Conservation (phyloP, 2,888 invertebrate species). For the Thymelicus lineola region DNA sequence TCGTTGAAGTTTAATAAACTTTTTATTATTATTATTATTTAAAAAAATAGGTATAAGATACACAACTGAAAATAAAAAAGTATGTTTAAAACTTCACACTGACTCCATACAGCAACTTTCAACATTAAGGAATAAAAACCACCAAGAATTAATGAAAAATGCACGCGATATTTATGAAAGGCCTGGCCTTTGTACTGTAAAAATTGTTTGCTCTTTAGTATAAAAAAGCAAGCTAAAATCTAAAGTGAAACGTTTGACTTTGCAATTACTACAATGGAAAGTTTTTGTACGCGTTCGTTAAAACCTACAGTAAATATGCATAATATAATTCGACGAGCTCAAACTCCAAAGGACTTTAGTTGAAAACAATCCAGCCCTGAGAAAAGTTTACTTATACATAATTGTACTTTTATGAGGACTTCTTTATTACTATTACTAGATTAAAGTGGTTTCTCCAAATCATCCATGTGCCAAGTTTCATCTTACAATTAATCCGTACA, state of each 20-base stretch:
- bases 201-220: conserved; percentile 26
- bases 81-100: background rate
- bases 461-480: too few species aligned
- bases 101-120: background rate
- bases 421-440: too few species aligned
- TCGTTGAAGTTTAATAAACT: too few species aligned
- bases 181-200: conserved; percentile 21
- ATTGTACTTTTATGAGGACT: too few species aligned
- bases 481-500: too few species aligned
- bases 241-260: conserved; percentile 20
- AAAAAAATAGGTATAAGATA: too few species aligned
- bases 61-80: too few species aligned
- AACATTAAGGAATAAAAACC: conserved; percentile 8
- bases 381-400: too few species aligned
- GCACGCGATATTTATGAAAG: conserved; percentile 11
- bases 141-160: conserved; percentile 14
- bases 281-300: conserved; percentile 14
- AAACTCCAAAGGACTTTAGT: background rate
- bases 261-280: conserved; percentile 20
- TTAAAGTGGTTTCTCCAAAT: too few species aligned
- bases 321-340: background rate
- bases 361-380: too few species aligned
- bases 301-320: conserved; percentile 12
- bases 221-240: conserved; percentile 15
- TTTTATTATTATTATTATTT: too few species aligned